phyloP scores from a whole-genome alignment of 2,113 vertebrate genomes.

The Lepisosteus osseus region DNA sequence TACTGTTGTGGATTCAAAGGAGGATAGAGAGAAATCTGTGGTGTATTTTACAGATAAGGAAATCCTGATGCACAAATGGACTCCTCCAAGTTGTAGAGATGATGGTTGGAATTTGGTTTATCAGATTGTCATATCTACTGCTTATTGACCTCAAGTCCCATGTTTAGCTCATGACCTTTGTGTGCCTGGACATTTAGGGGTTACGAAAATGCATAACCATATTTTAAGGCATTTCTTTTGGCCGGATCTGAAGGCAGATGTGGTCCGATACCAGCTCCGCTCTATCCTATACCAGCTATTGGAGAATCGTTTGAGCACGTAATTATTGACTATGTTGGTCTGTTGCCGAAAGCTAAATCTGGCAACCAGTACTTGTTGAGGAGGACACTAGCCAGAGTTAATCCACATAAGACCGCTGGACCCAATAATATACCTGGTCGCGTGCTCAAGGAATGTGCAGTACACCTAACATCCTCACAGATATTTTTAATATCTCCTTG shows the following conservation, averaged over 20 bases:
- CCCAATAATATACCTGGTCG: too few relatives aligned
- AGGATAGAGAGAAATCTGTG: neutral
- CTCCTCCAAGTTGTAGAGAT: neutral
- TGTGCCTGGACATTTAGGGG: conserved; percentile 14
- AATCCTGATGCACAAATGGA: conserved; percentile 16
- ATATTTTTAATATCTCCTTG: too few relatives aligned
- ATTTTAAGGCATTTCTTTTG: conserved; percentile 21
- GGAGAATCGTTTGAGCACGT: conserved; percentile 7
- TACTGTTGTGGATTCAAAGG: neutral
- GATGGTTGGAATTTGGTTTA: neutral
- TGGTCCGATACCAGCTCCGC: neutral
- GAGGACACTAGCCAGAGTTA: too few relatives aligned
- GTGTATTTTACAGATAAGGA: conserved; percentile 10
- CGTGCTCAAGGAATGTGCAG: too few relatives aligned
- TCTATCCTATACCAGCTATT: conserved; percentile 12
- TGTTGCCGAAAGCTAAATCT: conserved; percentile 1
- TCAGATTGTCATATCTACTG: conserved; percentile 5
- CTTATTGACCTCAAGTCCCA: neutral
- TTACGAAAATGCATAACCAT: conserved; percentile 12
- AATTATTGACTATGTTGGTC: conserved; percentile 13
- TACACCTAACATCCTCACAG: too few relatives aligned
- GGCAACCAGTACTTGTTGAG: conserved; percentile 20
- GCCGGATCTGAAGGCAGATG: conserved; percentile 11
- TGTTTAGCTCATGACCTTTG: conserved; percentile 9
- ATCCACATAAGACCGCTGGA: too few relatives aligned